These are phyloP conservation scores for Hyalella azteca DNA, from an alignment of 2,888 invertebrate genomes.

Conservation along the genomic window DNA sequence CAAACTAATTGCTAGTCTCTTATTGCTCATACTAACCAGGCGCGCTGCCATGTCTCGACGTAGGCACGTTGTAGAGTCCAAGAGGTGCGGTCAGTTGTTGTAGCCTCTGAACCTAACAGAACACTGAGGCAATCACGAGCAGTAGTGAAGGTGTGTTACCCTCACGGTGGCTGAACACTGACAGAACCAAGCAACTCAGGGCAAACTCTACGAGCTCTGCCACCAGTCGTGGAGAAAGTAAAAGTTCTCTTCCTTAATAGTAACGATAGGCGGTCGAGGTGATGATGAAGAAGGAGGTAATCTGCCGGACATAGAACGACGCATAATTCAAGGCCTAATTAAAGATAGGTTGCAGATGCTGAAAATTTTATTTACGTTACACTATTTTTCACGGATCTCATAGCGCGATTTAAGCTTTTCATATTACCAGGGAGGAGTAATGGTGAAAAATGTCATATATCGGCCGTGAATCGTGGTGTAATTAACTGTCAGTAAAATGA, in stretches of 20 bases:
- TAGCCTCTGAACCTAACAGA: not conserved
- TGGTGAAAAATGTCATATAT: no score
- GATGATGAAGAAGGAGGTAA: not conserved
- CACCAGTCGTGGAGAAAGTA: not conserved
- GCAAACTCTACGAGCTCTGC: not conserved
- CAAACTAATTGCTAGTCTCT: no score
- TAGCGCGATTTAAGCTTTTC: no score
- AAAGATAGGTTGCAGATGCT: no score
- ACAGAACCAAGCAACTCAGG: not conserved
- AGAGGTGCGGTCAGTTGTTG: not conserved
- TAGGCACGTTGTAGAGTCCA: not conserved
- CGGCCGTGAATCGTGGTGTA: no score
- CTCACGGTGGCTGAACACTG: not conserved
- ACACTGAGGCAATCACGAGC: not conserved
- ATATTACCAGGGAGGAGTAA: no score
- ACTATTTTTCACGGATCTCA: no score
- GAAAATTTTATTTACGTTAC: no score
- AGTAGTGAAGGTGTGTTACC: not conserved
- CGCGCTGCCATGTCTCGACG: conserved; percentile 5
- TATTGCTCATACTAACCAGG: conserved; percentile 33
- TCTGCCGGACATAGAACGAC: no score
- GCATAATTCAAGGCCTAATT: no score
- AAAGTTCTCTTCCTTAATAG: conserved; percentile 11
- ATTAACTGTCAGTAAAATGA: no score
- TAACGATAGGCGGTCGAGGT: not conserved